Conservation (phyloP, 2,888 invertebrate species). For the Paralinhomoeus sp. region DNA sequence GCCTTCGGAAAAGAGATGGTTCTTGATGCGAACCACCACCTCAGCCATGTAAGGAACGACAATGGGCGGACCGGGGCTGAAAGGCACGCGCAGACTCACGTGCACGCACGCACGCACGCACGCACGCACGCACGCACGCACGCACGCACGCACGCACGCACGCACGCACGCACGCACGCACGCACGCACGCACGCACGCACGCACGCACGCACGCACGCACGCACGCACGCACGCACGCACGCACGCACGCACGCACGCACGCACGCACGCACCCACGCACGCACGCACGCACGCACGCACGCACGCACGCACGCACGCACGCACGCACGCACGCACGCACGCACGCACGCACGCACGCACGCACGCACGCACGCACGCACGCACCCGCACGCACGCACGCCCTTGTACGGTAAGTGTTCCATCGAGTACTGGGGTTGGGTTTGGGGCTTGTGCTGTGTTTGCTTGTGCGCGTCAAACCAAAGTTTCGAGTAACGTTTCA, state of each 20-base stretch:
- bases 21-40: too few relatives aligned
- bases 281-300: not conserved
- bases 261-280: slow-evolving; percentile 2
- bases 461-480: too few relatives aligned
- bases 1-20: too few relatives aligned
- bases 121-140: slow-evolving; percentile 7
- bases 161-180: slow-evolving; percentile 6
- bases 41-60: too few relatives aligned
- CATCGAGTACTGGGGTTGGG: too few relatives aligned
- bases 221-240: slow-evolving; percentile 4
- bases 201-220: slow-evolving; percentile 3
- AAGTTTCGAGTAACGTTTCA: too few relatives aligned
- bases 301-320: not conserved
- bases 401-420: too few relatives aligned
- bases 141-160: slow-evolving; percentile 7
- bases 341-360: slow-evolving; percentile 1
- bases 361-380: not conserved
- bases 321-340: slow-evolving; percentile 2
- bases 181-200: slow-evolving; percentile 3
- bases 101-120: slow-evolving; percentile 6
- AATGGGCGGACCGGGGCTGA: too few relatives aligned
- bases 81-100: too few relatives aligned
- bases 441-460: too few relatives aligned
- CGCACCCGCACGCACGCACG: too few relatives aligned
- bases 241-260: slow-evolving; percentile 3